phyloP scores from a whole-genome alignment of 2,113 vertebrate species.

The Calonectris borealis region DNA sequence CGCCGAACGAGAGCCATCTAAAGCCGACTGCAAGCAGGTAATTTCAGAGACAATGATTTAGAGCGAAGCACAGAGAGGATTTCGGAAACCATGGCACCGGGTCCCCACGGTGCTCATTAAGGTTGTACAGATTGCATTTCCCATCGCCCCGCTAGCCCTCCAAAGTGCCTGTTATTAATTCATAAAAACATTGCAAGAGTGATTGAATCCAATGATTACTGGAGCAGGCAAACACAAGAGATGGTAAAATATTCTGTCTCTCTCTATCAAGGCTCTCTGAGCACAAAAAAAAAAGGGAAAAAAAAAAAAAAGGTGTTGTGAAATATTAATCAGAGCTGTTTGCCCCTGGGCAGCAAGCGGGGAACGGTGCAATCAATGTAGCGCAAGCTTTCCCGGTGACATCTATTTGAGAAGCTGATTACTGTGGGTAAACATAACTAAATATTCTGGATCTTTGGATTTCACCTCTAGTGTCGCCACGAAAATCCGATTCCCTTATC shows the following conservation, averaged over 20 bases:
- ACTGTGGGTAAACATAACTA: constrained; percentile 69
- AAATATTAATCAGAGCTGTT: constrained; percentile 83
- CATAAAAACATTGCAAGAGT: constrained; percentile 86
- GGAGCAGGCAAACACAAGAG: constrained; percentile 80
- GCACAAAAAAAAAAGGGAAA: background rate
- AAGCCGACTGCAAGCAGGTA: constrained; percentile 53
- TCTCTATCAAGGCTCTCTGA: constrained; percentile 67
- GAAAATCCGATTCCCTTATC: constrained; percentile 79
- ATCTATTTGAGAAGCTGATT: constrained; percentile 75
- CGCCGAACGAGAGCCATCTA: constrained; percentile 75
- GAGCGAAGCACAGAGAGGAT: constrained; percentile 64
- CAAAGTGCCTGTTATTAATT: constrained; percentile 90
- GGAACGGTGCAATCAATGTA: constrained; percentile 55
- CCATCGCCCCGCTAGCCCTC: constrained; percentile 80
- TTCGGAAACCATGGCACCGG: constrained; percentile 75
- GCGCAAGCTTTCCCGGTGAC: constrained; percentile 35
- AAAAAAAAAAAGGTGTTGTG: constrained; percentile 67
- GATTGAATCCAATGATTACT: constrained; percentile 83
- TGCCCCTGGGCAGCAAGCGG: constrained; percentile 59
- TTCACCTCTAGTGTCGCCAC: constrained; percentile 6
- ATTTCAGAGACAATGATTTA: constrained; percentile 74
- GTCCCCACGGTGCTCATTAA: constrained; percentile 92
- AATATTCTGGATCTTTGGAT: constrained; percentile 66
- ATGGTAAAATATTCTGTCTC: constrained; percentile 77
- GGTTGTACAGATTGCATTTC: constrained; percentile 82